Evolutionary conservation across 2,888 invertebrate species (phyloP).

Genomic region (Eubasilissa splendida): DNA sequence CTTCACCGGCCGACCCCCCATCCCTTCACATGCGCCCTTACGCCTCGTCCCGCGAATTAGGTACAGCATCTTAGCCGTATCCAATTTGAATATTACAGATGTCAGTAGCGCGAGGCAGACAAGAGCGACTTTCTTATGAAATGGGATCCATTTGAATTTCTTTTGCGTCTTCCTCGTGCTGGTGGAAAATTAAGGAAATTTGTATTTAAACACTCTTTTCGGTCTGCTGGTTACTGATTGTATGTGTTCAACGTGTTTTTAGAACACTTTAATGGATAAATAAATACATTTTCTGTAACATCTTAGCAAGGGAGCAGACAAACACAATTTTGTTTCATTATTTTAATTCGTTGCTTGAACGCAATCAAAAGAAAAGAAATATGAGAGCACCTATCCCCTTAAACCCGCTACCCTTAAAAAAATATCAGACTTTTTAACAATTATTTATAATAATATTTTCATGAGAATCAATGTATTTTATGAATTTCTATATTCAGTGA

Average conservation of each 20-base stretch:
- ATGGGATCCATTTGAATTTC: conserved; percentile 22
- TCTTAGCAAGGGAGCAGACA: no score
- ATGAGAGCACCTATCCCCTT: neutral
- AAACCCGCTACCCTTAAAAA: neutral
- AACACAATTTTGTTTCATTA: no score
- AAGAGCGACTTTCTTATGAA: conserved; percentile 11
- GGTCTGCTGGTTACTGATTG: conserved; percentile 10
- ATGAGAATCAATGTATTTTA: no score
- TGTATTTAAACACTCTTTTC: neutral
- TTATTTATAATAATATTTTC: no score
- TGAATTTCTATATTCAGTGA: no score
- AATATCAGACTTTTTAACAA: no score
- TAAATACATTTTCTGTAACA: neutral
- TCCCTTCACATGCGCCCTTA: neutral
- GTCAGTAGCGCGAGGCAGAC: conserved; percentile 17
- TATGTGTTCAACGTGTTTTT: neutral
- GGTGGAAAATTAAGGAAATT: neutral
- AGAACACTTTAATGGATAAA: neutral
- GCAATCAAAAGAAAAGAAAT: no score
- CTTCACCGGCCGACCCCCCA: neutral
- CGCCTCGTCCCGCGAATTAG: conserved; percentile 3
- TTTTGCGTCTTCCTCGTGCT: conserved; percentile 3
- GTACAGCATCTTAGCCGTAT: conserved; percentile 23
- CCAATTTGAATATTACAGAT: conserved; percentile 28
- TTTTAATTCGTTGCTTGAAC: no score